Base-by-base conservation (phyloP, 2,888 invertebrate genomes). In the Ashinkailepas kermadecensis region DNA sequence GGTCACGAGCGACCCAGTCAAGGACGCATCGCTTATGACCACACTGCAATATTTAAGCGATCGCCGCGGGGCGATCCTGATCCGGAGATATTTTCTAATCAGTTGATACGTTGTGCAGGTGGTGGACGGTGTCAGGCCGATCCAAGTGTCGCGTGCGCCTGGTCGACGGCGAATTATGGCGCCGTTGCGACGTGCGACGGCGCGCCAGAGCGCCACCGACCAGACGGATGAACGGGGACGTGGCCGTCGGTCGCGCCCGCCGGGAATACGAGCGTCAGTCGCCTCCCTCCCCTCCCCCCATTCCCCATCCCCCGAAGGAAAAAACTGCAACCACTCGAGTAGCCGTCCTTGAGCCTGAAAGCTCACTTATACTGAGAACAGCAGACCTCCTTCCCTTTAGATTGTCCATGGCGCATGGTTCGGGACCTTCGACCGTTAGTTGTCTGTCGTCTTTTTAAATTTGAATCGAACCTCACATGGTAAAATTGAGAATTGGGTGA, bases 31-130 rank as follows among this genome's bases (percentile, higher is more conserved):
- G 54, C 54, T 56, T 15, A 56, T 56, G 10, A 21, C 54, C 54
- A 10, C 9, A 4, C 21, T 74, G 74, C 54, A 74, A 54, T 74
- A 74, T 74, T 74, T 54, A 74, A 21, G 21, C 21, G 74, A 18
- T 21, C 39, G 21, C 54, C 56, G 18, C 39, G 9, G 54, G 56
- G 21, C 54, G 11, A 0, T 54, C 56, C 56, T 15, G 74, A 74
- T 74, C 74, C 15, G 56, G 18, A 74, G 54, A 74, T 74, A 74
- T 74, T 56, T 74, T 21, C 74, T 74, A 54, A 74, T 74, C 74
- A 74, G 74, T 56, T 74, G 74, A 54, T 74, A 74, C 74, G 74
- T 56, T 54, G 74, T 70, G 54, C 74, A 74, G 74, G 74, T 74
- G 74, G 39, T 11, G 21, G 74, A 54, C 56, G 74, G 18, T 59